Percentiles rank a stretch among this genome's conserved stretches.
Evolutionary conservation across 2,113 vertebrate species (phyloP).

Genomic region (Fulmarus glacialis): DNA sequence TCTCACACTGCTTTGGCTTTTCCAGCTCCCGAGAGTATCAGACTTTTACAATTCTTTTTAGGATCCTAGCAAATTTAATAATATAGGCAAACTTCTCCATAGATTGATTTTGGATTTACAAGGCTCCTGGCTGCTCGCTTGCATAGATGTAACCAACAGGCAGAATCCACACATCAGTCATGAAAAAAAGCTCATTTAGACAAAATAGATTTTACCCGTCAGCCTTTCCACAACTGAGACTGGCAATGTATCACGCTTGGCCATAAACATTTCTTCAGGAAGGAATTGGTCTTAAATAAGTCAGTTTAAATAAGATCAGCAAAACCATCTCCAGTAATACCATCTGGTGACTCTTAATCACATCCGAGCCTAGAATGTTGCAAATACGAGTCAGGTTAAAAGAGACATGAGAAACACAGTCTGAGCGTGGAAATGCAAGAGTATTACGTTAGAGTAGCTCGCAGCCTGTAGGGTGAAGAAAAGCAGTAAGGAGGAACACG

Average conservation of each 20-base stretch:
- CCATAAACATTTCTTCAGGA: conserved; percentile 23
- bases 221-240: neutral
- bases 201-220: neutral
- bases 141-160: neutral
- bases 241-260: neutral
- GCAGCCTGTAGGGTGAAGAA: neutral
- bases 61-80: conserved; percentile 30
- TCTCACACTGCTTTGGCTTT: conserved; percentile 8
- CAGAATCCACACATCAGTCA: neutral
- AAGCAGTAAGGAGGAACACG: neutral
- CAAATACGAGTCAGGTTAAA: conserved; percentile 36
- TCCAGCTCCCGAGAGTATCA: neutral
- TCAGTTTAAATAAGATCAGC: conserved; percentile 41
- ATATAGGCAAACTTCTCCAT: conserved; percentile 2
- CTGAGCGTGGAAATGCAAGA: neutral
- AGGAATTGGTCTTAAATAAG: conserved; percentile 28
- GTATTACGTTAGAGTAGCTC: neutral
- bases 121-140: conserved; percentile 8
- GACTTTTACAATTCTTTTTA: conserved; percentile 20
- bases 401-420: neutral
- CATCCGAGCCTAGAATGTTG: neutral
- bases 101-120: conserved; percentile 34
- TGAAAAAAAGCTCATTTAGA: neutral
- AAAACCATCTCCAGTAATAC: conserved; percentile 21
- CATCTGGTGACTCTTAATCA: conserved; percentile 52